Conservation (phyloP, 2,797 vertebrate species). For the Pangasius macronema region DNA sequence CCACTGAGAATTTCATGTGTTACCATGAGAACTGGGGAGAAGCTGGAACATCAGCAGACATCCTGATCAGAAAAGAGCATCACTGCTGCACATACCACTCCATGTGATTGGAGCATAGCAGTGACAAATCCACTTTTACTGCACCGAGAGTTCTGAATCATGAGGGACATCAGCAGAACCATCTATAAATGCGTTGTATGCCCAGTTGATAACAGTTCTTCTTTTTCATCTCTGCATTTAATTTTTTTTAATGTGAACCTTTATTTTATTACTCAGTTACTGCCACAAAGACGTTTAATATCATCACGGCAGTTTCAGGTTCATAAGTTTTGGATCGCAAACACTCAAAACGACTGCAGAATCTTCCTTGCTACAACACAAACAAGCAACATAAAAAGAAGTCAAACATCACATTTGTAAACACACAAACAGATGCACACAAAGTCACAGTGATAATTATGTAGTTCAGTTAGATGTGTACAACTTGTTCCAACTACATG, state of each 20-base stretch:
- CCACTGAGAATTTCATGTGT: constrained; percentile 28
- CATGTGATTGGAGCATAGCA: not conserved
- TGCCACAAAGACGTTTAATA: not conserved
- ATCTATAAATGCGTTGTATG: not conserved
- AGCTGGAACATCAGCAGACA: constrained; percentile 29
- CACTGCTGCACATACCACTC: not conserved
- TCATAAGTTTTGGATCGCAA: not conserved
- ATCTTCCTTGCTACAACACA: not conserved
- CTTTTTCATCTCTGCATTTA: not conserved
- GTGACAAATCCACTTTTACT: not conserved
- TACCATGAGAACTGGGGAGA: constrained; percentile 29
- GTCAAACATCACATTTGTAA: not conserved
- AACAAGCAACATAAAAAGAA: not conserved
- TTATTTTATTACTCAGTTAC: not conserved
- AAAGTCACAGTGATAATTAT: not conserved
- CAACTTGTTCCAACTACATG: not conserved
- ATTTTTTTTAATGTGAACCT: not conserved
- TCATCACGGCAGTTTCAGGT: not conserved
- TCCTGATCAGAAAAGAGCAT: constrained; percentile 30
- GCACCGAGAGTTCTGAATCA: not conserved
- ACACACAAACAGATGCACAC: not conserved
- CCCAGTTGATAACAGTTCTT: too few relatives aligned
- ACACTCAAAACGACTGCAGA: not conserved
- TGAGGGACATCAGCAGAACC: not conserved
- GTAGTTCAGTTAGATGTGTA: not conserved